phyloP scores from a whole-genome alignment of 2,113 vertebrate species.

The Nyctereutes procyonoides region DNA sequence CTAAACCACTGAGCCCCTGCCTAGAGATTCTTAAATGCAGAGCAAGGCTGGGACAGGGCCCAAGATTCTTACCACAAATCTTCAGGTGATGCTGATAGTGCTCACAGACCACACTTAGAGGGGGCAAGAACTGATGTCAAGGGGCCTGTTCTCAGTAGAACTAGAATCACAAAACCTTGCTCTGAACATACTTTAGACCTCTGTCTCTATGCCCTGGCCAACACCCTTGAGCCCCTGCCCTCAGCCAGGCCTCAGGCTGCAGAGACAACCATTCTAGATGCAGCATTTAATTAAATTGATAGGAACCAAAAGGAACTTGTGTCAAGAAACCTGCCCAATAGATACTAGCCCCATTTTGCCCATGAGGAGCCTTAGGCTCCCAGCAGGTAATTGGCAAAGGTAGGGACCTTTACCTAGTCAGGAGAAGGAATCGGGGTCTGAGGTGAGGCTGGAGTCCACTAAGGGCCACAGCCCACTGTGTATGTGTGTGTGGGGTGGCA shows the following conservation, averaged over 20 bases:
- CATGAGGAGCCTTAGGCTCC: accelerated
- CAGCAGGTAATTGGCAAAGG: not conserved
- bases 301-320: too few species aligned
- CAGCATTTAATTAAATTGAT: too few species aligned
- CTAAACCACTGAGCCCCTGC: too few species aligned
- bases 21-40: not conserved
- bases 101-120: not conserved
- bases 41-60: not conserved
- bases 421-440: accelerated
- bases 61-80: not conserved
- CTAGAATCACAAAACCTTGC: not conserved
- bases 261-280: too few species aligned
- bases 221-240: not conserved
- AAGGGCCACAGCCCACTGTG: not conserved
- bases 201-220: not conserved
- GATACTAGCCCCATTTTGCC: not conserved
- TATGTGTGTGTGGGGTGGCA: too few species aligned
- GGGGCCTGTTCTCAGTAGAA: not conserved
- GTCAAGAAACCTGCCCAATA: not conserved
- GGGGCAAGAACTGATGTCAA: not conserved
- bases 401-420: not conserved
- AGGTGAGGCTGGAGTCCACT: not conserved
- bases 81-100: not conserved
- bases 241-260: not conserved
- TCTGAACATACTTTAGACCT: not conserved